Evolutionary conservation across 2,113 vertebrate genomes (phyloP).

Genomic region (Motacilla alba): DNA sequence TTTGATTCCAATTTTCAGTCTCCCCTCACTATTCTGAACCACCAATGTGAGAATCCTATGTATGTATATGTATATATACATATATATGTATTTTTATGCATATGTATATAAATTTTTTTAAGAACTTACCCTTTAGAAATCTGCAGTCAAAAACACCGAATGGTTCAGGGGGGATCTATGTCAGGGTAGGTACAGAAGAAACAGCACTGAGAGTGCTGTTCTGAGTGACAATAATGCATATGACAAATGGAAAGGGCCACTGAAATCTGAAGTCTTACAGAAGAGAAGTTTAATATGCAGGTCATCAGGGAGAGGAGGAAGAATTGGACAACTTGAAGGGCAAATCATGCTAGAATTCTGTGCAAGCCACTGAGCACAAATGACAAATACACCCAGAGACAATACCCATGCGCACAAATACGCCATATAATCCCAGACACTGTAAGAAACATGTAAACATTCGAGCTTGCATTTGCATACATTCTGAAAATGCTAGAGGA

Average conservation of each 20-base stretch:
- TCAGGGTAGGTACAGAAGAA: not conserved
- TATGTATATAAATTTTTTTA: not conserved
- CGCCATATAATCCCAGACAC: conserved; percentile 50
- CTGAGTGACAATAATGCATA: conserved; percentile 52
- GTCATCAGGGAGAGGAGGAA: conserved; percentile 35
- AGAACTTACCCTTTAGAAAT: not conserved
- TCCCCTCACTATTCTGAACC: not conserved
- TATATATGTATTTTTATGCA: not conserved
- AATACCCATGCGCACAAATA: conserved; percentile 45
- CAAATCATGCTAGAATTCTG: conserved; percentile 56
- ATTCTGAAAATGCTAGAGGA: conserved; percentile 59
- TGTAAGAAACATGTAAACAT: conserved; percentile 70
- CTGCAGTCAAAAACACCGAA: not conserved
- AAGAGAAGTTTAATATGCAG: conserved; percentile 69
- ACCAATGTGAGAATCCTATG: not conserved
- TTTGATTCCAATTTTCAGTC: not conserved
- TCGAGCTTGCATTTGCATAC: conserved; percentile 59
- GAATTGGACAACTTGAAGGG: conserved; percentile 68
- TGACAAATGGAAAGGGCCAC: conserved; percentile 57
- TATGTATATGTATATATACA: not conserved
- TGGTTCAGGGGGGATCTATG: not conserved
- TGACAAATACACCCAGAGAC: conserved; percentile 61
- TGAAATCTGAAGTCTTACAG: conserved; percentile 52
- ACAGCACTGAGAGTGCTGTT: conserved; percentile 13
- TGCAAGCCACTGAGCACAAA: conserved; percentile 54